These are phyloP conservation scores for Climacteris rufus DNA, from an alignment of 2,113 vertebrate species.

Conservation along the genomic window DNA sequence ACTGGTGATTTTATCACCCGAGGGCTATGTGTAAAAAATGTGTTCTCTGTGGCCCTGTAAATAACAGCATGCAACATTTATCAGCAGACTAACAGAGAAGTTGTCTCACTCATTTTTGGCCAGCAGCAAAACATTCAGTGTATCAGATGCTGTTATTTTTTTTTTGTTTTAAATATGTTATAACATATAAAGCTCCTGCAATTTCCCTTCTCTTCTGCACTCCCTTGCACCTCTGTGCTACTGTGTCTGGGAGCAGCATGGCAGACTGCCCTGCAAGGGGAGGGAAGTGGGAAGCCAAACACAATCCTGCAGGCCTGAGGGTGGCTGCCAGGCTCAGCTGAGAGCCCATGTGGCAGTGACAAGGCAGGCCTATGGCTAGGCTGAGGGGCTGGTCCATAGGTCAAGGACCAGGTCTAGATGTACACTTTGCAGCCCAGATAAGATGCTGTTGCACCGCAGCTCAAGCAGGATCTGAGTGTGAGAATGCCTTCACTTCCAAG, in stretches of 20 bases:
- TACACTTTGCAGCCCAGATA: rapidly evolving
- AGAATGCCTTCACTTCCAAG: neutral
- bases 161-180: neutral
- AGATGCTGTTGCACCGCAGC: rapidly evolving
- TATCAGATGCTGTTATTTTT: neutral
- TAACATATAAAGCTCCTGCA: neutral
- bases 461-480: neutral
- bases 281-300: neutral
- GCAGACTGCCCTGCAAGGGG: rapidly evolving
- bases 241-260: neutral
- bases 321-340: neutral
- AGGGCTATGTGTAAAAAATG: neutral
- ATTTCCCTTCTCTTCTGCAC: neutral
- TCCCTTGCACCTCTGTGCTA: neutral
- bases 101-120: neutral
- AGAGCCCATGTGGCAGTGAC: neutral
- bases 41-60: neutral
- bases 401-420: neutral
- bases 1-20: neutral
- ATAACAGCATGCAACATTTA: neutral
- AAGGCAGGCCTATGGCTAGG: neutral
- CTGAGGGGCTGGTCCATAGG: rapidly evolving
- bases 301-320: neutral
- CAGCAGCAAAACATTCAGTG: neutral
- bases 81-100: neutral